Conservation (phyloP, 2,113 vertebrate genomes). For the Motacilla tschutschensis region DNA sequence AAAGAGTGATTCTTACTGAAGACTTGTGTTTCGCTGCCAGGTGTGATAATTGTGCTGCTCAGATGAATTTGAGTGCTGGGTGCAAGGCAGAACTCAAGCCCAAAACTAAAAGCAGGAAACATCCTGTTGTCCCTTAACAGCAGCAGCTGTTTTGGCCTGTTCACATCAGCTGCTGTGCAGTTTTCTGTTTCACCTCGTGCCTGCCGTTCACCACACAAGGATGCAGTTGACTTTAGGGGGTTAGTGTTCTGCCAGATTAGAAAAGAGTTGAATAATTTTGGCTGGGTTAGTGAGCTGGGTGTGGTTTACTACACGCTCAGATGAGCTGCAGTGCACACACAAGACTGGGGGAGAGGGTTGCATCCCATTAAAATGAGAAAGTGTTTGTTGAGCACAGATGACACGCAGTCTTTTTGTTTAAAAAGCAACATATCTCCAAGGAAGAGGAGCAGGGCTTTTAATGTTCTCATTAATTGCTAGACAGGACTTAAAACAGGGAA, state of each 20-base stretch:
- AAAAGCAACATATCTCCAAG: background rate
- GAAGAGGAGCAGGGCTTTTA: background rate
- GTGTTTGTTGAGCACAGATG: background rate
- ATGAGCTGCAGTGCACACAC: background rate
- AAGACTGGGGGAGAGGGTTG: background rate
- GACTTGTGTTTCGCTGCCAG: background rate
- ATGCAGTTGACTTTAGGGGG: background rate
- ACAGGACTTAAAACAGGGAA: background rate
- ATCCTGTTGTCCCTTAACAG: background rate
- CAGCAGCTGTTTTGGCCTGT: background rate
- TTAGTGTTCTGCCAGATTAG: background rate
- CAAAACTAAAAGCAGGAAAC: background rate
- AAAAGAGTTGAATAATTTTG: background rate
- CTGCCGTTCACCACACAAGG: background rate
- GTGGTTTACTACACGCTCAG: background rate
- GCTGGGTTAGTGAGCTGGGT: background rate
- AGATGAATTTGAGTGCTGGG: background rate
- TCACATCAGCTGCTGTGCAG: rapidly evolving
- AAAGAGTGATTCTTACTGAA: background rate
- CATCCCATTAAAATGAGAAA: background rate
- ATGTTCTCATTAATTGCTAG: background rate
- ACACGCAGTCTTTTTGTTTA: background rate
- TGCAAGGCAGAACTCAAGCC: background rate
- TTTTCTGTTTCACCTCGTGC: background rate
- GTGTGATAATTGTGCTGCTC: background rate